Evolutionary conservation across 2,888 invertebrate species (phyloP).

Genomic region (Melanargia galathea): DNA sequence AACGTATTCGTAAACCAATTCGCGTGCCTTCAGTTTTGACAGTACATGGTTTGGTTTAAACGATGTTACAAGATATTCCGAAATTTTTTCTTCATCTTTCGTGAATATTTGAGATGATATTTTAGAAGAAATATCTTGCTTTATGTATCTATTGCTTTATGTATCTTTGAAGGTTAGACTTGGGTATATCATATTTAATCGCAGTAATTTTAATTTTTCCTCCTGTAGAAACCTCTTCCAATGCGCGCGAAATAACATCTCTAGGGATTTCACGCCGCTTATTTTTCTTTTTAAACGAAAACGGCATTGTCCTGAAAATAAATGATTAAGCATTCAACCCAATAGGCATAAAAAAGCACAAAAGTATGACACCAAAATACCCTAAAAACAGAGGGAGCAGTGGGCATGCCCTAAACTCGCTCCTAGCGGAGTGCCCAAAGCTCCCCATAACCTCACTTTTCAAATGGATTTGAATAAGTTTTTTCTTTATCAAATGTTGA

Average conservation of each 20-base stretch:
- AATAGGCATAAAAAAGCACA: too few relatives aligned
- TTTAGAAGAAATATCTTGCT: constrained; percentile 32
- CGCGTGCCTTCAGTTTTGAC: constrained; percentile 36
- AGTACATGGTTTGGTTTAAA: constrained; percentile 14
- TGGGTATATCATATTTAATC: constrained; percentile 33
- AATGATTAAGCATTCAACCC: too few relatives aligned
- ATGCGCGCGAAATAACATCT: constrained; percentile 30
- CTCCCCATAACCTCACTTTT: background rate
- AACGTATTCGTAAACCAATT: constrained; percentile 36
- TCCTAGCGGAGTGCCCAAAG: constrained; percentile 10
- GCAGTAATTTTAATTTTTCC: constrained; percentile 28
- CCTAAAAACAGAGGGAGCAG: constrained; percentile 27
- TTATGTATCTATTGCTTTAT: constrained; percentile 31
- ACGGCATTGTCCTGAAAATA: constrained; percentile 34
- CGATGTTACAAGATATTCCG: too few relatives aligned
- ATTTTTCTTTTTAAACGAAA: constrained; percentile 15
- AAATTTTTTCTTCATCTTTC: too few relatives aligned
- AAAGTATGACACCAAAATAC: too few relatives aligned
- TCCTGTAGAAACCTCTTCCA: constrained; percentile 27
- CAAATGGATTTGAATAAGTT: too few relatives aligned
- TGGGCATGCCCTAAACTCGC: constrained; percentile 26
- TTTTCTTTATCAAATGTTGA: too few relatives aligned
- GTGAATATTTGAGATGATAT: too few relatives aligned
- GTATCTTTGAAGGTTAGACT: constrained; percentile 35
- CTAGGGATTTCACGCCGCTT: constrained; percentile 34